Evolutionary conservation across 2,113 vertebrate genomes (phyloP), one percentile per base, ranked within the genome.

Genomic region (Apodemus sylvaticus): DNA sequence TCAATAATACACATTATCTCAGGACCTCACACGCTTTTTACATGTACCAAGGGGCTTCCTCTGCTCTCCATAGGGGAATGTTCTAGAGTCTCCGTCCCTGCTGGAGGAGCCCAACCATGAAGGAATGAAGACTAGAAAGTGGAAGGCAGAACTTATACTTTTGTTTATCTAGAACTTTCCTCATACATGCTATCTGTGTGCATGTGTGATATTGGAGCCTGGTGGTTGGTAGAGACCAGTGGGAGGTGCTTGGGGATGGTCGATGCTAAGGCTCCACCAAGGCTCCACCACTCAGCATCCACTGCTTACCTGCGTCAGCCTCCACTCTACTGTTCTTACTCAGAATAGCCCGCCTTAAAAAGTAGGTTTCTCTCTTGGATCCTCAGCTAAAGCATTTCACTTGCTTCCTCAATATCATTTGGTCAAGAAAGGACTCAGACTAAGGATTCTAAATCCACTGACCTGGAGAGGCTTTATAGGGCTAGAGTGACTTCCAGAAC

Each of bases 341-440:
- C 36, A 60, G 14, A 82, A 39, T 39, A 39, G n/a, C 22, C 11
- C 55, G 1, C 83, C 71, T 64, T 74, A n/a, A 51, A 79, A 88
- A 36, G 7, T 53, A 11, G 48, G 4, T 13, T 60, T 83, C 8
- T 71, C 19, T 8, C 22, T 62, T 70, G 16, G n/a, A 31, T 45
- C n/a, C 17, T 70, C 29, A 66, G 29, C 26, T 48, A 89, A 24
- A 94, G 31, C 26, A 60, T 96, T 91, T 81, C 36, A 76, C 31
- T 29, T 77, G 81, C 22, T 89, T 92, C 71, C 39, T 96, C 29
- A 58, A 3, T 86, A 45, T 70, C 36, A 53, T 95, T 90, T 79
- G 73, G 19, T 86, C 6, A 51, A 89, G 45, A 92, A 87, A 92
- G 71, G 45, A 73, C 78, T 14, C 36, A 82, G 51, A 36, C 45